Evolutionary conservation across 2,113 vertebrate genomes (phyloP), one percentile per base, ranked within the genome.

Genomic region (Barbus barbus): DNA sequence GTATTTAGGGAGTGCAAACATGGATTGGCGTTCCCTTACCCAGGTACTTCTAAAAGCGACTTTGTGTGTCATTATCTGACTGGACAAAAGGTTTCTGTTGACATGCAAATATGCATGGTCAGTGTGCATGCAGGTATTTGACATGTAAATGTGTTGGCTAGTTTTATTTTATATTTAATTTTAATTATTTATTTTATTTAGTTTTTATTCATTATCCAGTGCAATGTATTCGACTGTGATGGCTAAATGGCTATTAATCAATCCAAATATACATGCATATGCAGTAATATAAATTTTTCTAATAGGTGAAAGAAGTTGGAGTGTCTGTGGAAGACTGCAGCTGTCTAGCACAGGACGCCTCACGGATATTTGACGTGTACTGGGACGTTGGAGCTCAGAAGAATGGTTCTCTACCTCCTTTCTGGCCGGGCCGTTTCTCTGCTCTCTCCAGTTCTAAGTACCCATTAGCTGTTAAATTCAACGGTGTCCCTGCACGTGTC

Each of bases 11-110:
- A 96, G 95, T 2, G 95, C 95, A 82, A 96, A 96, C 92, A 95
- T 96, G 95, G 95, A 96, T 92, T 96, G 95, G 95, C 93, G 95
- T 18, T 95, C 95, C 4, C 92, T 96, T 4, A 94, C 91, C 56
- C 93, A 96, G 94, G 95, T 95, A 91, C 24, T n/a, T 83, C 16
- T 24, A 5, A 48, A 16, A 48, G 46, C 1, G 14, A 48, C 48
- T 18, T 5, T 51, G 14, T 14, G 46, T 4, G 4, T 1, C 48
- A 51, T 51, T 51, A 51, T 51, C 16, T 51, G 48, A 51, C 14
- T 16, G 14, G 14, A 18, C 48, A 5, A 51, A 51, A 51, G 48
- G 14, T 51, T 51, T 51, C 46, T 51, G 48, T 5, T 51, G 4
- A 51, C 14, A 51, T 51, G 48, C 48, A 18, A 51, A 51, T 51